Evolutionary conservation across 2,888 invertebrate species (phyloP), one percentile per base, ranked within the genome.

Genomic region (Molanna angustata): DNA sequence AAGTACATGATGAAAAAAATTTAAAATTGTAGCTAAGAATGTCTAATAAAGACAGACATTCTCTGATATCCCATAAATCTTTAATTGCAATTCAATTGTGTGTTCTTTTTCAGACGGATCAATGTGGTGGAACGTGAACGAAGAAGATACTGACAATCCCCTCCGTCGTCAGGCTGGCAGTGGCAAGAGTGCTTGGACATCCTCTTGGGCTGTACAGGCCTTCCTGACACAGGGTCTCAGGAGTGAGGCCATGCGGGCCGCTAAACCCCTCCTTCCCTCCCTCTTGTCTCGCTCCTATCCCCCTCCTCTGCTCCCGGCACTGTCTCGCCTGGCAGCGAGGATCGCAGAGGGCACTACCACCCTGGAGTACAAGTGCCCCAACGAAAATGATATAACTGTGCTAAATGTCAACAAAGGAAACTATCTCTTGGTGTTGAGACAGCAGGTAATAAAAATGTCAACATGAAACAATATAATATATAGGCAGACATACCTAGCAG

Each of bases 181-280:
- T 13, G 52, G 48, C 9, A 20, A 35, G 19, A 48, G 37, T 4
- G 21, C 43, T 9, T 31, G 43, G 14, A 48, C 52, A 49, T 22
- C 20, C 35, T 35, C 43, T 27, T 97, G 96, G 69, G 89, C 86
- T 0, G 72, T 97, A 50, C 74, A 94, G 49, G 84, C 90, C 0
- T 83, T 84, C 66, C 64, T 84, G 11, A 76, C 66, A 1, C 66
- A 69, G 18, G 65, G 69, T 16, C 66, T 70, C 13, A 42, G 67
- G 3, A 71, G 73, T 16, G 69, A 71, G 31, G 69, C 73, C 11
- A 63, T 70, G 40, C 72, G 74, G 1, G 72, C 72, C 2, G 72
- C 70, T n/a, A 64, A 69, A 11, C 71, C 68, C 60, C 64, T 76
- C 35, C 63, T 76, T 54, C 32, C 40, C 3, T 41, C 68, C 69